A percentile compares a stretch with the other conserved stretches of the same genome.
Conservation (phyloP, 2,888 invertebrate genomes). For the Chloromyia formosa region DNA sequence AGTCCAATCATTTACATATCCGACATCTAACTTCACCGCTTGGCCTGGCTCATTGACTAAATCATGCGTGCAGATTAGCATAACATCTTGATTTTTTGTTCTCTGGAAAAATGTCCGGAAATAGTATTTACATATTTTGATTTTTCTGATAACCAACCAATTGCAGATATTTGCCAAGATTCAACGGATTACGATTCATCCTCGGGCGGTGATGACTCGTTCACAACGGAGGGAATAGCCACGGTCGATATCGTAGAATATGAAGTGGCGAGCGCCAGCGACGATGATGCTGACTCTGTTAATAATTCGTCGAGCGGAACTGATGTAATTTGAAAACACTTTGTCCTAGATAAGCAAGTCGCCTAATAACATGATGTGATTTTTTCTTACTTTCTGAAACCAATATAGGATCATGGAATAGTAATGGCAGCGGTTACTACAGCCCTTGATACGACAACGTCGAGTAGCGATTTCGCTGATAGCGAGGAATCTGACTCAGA, state of each 20-base stretch:
- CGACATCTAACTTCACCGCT: too few species aligned
- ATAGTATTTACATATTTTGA: background rate
- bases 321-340: conserved; percentile 61
- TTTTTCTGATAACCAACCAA: conserved; percentile 1
- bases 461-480: conserved; percentile 54
- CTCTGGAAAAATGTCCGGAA: background rate
- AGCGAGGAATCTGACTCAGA: conserved; percentile 53
- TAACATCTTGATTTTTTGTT: background rate
- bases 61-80: conserved; percentile 17
- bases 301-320: conserved; percentile 67
- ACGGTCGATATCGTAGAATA: conserved; percentile 62
- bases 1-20: too few species aligned
- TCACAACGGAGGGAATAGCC: conserved; percentile 53
- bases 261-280: conserved; percentile 66
- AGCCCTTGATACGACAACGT: conserved; percentile 43
- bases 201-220: conserved; percentile 29
- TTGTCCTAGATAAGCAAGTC: conserved; percentile 13
- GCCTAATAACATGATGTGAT: too few species aligned
- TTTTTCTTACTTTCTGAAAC: conserved; percentile 21
- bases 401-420: conserved; percentile 51
- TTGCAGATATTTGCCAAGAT: conserved; percentile 59
- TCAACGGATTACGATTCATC: conserved; percentile 66
- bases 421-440: conserved; percentile 49
- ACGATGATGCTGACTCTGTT: conserved; percentile 65
- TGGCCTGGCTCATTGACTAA: too few species aligned